Percentiles rank a stretch among this genome's conserved stretches.
Evolutionary conservation across 2,797 vertebrate genomes (phyloP).

Genomic region (Picus viridis): DNA sequence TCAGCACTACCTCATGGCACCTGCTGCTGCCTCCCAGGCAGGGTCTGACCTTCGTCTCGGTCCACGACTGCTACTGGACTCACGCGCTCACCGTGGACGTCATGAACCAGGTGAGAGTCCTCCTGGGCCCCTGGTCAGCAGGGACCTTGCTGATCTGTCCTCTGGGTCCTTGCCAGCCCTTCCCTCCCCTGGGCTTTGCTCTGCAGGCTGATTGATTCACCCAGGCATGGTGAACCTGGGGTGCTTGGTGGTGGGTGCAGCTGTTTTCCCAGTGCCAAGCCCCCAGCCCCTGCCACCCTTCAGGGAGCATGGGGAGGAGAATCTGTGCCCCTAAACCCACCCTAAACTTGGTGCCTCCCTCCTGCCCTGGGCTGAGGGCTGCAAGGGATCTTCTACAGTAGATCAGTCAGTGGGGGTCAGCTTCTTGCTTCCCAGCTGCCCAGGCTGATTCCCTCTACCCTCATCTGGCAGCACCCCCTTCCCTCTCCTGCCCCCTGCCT

Average conservation of each 20-base stretch:
- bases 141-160: background rate
- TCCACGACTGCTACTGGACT: slow-evolving; percentile 98
- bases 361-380: background rate
- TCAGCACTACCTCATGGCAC: background rate
- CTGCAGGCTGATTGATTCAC: background rate
- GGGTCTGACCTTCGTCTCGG: slow-evolving; percentile 93
- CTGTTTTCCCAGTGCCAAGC: background rate
- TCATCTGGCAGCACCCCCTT: background rate
- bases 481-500: background rate
- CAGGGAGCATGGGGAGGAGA: background rate
- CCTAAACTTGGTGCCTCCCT: background rate
- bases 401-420: background rate
- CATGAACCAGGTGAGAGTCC: slow-evolving; percentile 90
- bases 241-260: background rate
- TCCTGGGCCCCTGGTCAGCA: background rate
- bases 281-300: background rate
- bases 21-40: slow-evolving; percentile 74
- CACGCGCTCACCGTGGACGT: slow-evolving; percentile 88
- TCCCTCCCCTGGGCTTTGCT: slow-evolving; percentile 31
- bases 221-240: background rate
- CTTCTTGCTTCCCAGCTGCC: background rate
- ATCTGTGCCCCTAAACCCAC: background rate
- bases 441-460: background rate
- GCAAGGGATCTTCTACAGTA: background rate
- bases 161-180: slow-evolving; percentile 10